A percentile compares a stretch with the other conserved stretches of the same genome.
These are phyloP conservation scores for Gnathonemus longibarbis DNA, from an alignment of 2,113 vertebrate genomes.

Conservation along the genomic window DNA sequence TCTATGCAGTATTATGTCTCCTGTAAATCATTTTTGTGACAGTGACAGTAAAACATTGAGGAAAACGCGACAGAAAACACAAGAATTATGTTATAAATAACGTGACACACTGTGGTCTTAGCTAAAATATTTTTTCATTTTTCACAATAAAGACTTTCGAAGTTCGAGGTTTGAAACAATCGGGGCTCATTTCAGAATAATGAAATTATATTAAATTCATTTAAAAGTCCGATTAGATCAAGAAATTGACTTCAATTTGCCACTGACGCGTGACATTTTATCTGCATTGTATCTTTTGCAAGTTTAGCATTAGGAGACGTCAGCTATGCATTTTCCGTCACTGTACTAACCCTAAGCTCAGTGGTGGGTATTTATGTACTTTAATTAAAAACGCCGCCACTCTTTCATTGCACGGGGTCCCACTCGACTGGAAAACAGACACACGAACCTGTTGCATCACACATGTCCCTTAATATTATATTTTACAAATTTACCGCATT, in stretches of 20 bases:
- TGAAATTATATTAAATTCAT: conserved; percentile 9
- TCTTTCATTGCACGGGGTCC: background rate
- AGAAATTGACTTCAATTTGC: background rate
- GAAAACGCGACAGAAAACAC: background rate
- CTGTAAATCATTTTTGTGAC: background rate
- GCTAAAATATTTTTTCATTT: background rate
- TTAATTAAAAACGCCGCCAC: background rate
- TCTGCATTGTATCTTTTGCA: background rate
- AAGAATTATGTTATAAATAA: background rate
- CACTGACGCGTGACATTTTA: background rate
- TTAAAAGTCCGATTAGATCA: background rate
- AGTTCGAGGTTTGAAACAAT: background rate
- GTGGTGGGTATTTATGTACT: conserved; percentile 11
- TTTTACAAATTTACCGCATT: background rate
- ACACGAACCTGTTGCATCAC: conserved; percentile 12
- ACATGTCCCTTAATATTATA: background rate
- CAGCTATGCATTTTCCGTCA: background rate
- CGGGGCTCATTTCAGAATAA: background rate
- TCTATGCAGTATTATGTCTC: background rate
- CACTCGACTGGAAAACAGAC: conserved; percentile 7
- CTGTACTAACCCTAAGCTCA: background rate
- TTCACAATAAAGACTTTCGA: background rate
- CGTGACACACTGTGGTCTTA: background rate
- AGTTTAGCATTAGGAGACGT: background rate
- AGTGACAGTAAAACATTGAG: background rate